Conservation (phyloP, 2,888 invertebrate species). For the Orgyia antiqua region DNA sequence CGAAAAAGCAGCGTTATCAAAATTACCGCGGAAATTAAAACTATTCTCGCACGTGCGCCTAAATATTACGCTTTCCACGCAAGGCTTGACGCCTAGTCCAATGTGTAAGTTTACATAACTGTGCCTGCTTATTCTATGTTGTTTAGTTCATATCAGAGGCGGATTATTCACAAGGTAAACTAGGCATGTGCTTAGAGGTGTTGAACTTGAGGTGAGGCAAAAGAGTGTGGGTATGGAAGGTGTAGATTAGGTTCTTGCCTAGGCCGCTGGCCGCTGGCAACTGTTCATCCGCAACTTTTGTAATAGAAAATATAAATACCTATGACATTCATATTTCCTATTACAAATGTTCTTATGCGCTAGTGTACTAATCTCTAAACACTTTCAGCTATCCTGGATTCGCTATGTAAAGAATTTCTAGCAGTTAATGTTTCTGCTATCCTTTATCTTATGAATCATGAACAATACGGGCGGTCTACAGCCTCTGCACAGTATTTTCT, state of each 20-base stretch:
- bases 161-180: too few relatives aligned
- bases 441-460: conserved; percentile 96
- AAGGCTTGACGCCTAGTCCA: conserved; percentile 86
- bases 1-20: conserved; percentile 81
- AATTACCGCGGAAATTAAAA: conserved; percentile 82
- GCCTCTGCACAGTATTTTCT: conserved; percentile 96
- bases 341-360: too few relatives aligned
- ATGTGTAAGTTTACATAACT: conserved; percentile 83
- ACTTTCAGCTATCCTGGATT: conserved; percentile 89
- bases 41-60: conserved; percentile 84
- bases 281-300: too few relatives aligned
- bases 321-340: too few relatives aligned
- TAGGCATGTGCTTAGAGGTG: too few relatives aligned
- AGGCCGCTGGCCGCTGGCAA: too few relatives aligned
- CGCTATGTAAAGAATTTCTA: conserved; percentile 92
- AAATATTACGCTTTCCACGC: conserved; percentile 82
- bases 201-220: too few relatives aligned
- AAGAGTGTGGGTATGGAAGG: too few relatives aligned
- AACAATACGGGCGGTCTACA: conserved; percentile 94
- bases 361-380: too few relatives aligned
- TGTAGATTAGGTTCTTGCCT: too few relatives aligned
- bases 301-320: too few relatives aligned
- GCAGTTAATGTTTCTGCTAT: conserved; percentile 94
- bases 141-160: neutral
- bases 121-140: neutral